Evolutionary conservation across 2,113 vertebrate species (phyloP).

Genomic region (Pachypanchax playfairii): DNA sequence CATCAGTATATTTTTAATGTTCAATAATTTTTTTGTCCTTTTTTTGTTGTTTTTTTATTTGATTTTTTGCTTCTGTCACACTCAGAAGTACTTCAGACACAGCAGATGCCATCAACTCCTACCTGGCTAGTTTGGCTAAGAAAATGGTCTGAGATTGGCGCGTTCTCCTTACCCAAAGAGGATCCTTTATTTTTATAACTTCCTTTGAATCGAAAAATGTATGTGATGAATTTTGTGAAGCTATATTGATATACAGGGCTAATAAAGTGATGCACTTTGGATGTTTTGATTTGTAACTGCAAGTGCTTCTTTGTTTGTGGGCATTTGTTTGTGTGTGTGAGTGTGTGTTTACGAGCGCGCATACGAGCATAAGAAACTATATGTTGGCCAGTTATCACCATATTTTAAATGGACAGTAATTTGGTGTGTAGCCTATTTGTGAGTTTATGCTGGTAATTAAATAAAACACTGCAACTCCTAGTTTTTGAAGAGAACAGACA

Average conservation of each 20-base stretch:
- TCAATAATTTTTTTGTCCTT: too few species aligned
- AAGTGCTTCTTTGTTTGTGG: constrained; percentile 14
- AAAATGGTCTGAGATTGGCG: constrained; percentile 20
- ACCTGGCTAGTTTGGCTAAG: constrained; percentile 21
- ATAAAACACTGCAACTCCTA: constrained; percentile 53
- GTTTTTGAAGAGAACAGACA: constrained; percentile 38
- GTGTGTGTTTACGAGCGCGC: constrained; percentile 7
- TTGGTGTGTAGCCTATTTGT: constrained; percentile 26
- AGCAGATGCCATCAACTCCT: constrained; percentile 41
- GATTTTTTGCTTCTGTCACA: constrained; percentile 68
- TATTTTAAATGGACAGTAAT: constrained; percentile 33
- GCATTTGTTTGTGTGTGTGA: constrained; percentile 8
- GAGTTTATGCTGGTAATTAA: constrained; percentile 39
- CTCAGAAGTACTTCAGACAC: constrained; percentile 78
- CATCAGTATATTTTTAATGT: too few species aligned
- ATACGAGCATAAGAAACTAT: constrained; percentile 14
- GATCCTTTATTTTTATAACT: constrained; percentile 33
- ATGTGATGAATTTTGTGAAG: constrained; percentile 55
- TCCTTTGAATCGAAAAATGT: constrained; percentile 48
- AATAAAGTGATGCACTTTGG: constrained; percentile 77
- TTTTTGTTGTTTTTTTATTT: too few species aligned
- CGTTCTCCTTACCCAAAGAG: constrained; percentile 39
- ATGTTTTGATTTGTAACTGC: constrained; percentile 54
- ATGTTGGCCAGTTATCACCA: constrained; percentile 55
- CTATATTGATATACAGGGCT: constrained; percentile 70